These are phyloP conservation scores for Eolophus roseicapilla DNA, from an alignment of 2,113 vertebrate genomes.

Conservation along the genomic window DNA sequence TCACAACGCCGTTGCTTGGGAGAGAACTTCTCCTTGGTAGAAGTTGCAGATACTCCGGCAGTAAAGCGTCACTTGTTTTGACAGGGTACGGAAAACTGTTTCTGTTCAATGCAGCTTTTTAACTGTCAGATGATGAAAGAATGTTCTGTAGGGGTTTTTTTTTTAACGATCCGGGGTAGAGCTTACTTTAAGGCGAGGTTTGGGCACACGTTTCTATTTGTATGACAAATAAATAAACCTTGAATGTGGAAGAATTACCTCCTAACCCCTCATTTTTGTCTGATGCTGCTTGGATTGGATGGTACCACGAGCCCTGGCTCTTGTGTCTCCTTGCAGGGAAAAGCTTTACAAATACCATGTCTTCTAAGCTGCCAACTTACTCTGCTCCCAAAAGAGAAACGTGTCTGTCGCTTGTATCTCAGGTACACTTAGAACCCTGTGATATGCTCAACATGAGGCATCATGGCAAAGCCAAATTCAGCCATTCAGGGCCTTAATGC, in stretches of 20 bases:
- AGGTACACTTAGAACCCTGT: not conserved
- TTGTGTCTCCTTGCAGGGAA: not conserved
- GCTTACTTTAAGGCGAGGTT: slow-evolving; percentile 59
- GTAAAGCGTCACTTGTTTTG: slow-evolving; percentile 47
- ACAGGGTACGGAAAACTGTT: slow-evolving; percentile 47
- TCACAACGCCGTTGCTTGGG: not conserved
- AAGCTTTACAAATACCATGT: not conserved
- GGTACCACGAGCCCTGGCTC: not conserved
- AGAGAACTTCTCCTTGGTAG: slow-evolving; percentile 37
- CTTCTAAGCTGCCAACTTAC: not conserved
- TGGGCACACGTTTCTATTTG: slow-evolving; percentile 64
- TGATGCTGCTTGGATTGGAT: not conserved
- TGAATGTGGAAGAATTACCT: slow-evolving; percentile 67
- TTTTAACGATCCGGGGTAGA: slow-evolving; percentile 55
- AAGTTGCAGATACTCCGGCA: slow-evolving; percentile 25
- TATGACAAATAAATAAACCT: slow-evolving; percentile 68
- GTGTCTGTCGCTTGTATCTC: not conserved
- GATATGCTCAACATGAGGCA: not conserved
- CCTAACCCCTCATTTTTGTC: not conserved
- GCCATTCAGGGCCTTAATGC: slow-evolving; percentile 5
- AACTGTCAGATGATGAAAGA: slow-evolving; percentile 58
- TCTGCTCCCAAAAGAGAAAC: not conserved
- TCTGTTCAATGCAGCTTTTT: slow-evolving; percentile 65
- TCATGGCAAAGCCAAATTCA: slow-evolving; percentile 4
- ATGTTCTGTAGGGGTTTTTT: slow-evolving; percentile 44